phyloP scores from a whole-genome alignment of 2,113 vertebrate genomes.

The Pimephales promelas region DNA sequence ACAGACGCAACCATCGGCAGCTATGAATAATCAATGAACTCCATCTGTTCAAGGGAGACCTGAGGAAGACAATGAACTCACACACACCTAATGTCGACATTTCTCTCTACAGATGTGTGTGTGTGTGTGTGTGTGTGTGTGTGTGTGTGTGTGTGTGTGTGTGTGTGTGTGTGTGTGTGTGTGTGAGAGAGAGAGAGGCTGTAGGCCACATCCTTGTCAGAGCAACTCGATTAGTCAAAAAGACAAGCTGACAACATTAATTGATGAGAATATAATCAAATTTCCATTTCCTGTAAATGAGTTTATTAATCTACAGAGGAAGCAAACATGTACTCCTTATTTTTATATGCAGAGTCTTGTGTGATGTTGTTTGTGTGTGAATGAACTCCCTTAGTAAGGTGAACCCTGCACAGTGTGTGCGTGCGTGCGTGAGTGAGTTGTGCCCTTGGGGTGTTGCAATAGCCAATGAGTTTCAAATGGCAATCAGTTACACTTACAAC shows the following conservation, averaged over 20 bases:
- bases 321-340: constrained; percentile 5
- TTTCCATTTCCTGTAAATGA: constrained; percentile 33
- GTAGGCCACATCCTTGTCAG: constrained; percentile 18
- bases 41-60: constrained; percentile 49
- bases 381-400: not conserved
- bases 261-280: constrained; percentile 21
- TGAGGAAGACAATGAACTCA: constrained; percentile 4
- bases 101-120: constrained; percentile 5
- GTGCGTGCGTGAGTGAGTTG: not conserved
- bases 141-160: not conserved
- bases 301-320: constrained; percentile 26
- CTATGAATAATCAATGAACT: constrained; percentile 53
- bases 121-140: not conserved
- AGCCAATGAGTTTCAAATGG: constrained; percentile 4
- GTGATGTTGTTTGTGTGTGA: not conserved
- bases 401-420: not conserved
- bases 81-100: constrained; percentile 26
- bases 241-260: constrained; percentile 36
- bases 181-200: not conserved
- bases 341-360: not conserved
- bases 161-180: not conserved
- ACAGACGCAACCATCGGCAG: constrained; percentile 40
- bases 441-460: not conserved
- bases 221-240: constrained; percentile 31
- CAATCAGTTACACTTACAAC: constrained; percentile 18